These are phyloP conservation scores for Philypnodon macrostomus DNA, from an alignment of 2,797 vertebrate genomes.

Conservation along the genomic window DNA sequence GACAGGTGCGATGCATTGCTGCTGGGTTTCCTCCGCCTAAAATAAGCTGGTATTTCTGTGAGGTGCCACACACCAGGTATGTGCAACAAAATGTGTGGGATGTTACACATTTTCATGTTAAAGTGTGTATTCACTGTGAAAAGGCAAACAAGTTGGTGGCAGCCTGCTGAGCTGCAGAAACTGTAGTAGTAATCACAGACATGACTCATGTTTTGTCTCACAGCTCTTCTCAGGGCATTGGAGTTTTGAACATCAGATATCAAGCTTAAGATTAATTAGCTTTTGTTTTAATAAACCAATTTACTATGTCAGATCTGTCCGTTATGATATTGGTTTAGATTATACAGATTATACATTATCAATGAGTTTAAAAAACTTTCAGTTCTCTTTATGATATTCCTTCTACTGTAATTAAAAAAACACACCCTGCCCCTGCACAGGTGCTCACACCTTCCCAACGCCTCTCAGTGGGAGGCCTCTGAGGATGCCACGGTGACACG, in stretches of 20 bases:
- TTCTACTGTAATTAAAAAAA: not conserved
- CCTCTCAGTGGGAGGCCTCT: constrained; percentile 75
- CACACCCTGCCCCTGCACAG: constrained; percentile 58
- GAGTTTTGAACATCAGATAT: constrained; percentile 16
- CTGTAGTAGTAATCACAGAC: constrained; percentile 11
- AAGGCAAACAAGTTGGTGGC: not conserved
- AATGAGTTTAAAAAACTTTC: too few species aligned
- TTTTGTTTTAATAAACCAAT: not conserved
- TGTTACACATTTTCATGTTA: not conserved
- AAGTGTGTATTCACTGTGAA: not conserved
- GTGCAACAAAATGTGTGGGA: not conserved
- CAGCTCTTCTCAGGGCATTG: too few species aligned
- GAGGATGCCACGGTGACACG: constrained; percentile 78
- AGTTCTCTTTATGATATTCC: not conserved
- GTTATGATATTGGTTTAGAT: too few species aligned
- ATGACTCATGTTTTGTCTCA: constrained; percentile 24
- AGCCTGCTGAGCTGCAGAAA: constrained; percentile 1
- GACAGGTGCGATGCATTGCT: constrained; percentile 89
- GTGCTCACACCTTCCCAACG: constrained; percentile 81
- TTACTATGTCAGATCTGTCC: too few species aligned
- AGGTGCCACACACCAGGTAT: constrained; percentile 74
- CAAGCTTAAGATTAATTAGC: constrained; percentile 5
- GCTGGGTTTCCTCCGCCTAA: constrained; percentile 88
- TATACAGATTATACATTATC: too few species aligned
- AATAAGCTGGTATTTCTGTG: constrained; percentile 91